Evolutionary conservation across 2,888 invertebrate species (phyloP), one percentile per base, ranked within the genome.

Genomic region (Agonopterix subpropinquella): DNA sequence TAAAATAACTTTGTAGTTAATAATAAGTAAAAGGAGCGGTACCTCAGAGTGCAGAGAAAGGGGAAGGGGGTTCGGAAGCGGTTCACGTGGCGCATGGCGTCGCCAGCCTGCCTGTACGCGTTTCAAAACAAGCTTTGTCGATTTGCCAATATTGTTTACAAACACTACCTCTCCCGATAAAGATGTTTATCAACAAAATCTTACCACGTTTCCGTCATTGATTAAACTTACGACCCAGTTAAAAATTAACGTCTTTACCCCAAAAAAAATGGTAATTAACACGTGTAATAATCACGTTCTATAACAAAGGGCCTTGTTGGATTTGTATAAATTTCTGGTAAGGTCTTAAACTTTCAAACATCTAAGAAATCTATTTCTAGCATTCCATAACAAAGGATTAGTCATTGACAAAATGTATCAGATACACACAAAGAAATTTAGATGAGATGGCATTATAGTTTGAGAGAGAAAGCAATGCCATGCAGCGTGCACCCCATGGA

Each of bases 41-140:
- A 28, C 7, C 7, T 5, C 28, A 28, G 5, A 4, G 7, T 28
- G 5, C 7, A 28, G 28, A 5, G 50, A 15, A 43, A 28, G 15
- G 36, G 37, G 35, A 37, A 43, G 45, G n/a, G 47, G 42, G 47
- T 46, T 15, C 46, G 52, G 46, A 28, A 52, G 55, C 54, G 49
- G 50, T 52, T 73, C 77, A 78, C 75, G 78, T 77, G 74, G 66
- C 67, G 1, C 75, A 77, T 77, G 74, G 66, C 67, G 1, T 9
- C 4, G 9, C 39, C n/a, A n/a, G 43, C 15, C 37, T 44, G 49
- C 54, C 57, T 52, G 58, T 51, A 56, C 52, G 57, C 57, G 67
- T 73, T 79, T 77, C 66, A 71, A 80, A 83, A 83, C 81, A 80
- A 57, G 64, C 73, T 77, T 78, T 77, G 72, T 77, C 70, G 65